A percentile compares a stretch with the other conserved stretches of the same genome.
These are phyloP conservation scores for Heteromormyrus szaboi DNA, from an alignment of 2,797 vertebrate species.

Conservation along the genomic window DNA sequence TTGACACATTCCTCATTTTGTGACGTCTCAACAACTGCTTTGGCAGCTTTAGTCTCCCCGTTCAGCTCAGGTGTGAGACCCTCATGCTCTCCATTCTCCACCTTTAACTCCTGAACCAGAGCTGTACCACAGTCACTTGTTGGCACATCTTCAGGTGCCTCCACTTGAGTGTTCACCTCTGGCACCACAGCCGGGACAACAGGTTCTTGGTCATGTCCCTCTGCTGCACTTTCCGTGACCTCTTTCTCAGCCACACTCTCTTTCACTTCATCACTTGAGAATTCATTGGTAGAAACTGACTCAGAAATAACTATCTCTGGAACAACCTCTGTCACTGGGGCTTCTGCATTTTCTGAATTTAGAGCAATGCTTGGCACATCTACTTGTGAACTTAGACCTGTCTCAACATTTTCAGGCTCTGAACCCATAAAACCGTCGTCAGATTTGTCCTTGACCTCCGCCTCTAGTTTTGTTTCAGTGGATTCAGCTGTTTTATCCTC, in stretches of 20 bases:
- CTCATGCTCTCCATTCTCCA: slow-evolving; percentile 60
- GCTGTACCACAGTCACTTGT: slow-evolving; percentile 31
- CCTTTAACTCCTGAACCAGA: slow-evolving; percentile 40
- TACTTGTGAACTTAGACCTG: slow-evolving; percentile 25
- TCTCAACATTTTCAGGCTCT: slow-evolving; percentile 24
- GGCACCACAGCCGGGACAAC: background rate
- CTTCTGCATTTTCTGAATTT: background rate
- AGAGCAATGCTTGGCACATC: slow-evolving; percentile 8
- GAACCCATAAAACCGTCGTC: background rate
- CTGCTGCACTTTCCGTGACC: background rate
- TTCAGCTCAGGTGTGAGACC: slow-evolving; percentile 47
- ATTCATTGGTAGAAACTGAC: slow-evolving; percentile 41
- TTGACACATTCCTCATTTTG: slow-evolving; percentile 55
- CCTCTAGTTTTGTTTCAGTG: slow-evolving; percentile 10
- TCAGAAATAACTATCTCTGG: slow-evolving; percentile 60
- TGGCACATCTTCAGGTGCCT: background rate
- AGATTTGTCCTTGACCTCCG: background rate
- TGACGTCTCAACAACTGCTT: background rate
- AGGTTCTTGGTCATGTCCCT: background rate
- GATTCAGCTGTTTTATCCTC: background rate
- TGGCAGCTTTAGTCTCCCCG: slow-evolving; percentile 37
- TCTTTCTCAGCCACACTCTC: slow-evolving; percentile 19
- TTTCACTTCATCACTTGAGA: slow-evolving; percentile 38
- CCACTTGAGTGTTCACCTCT: background rate
- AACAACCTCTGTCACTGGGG: slow-evolving; percentile 43